Percentiles rank a stretch among this genome's conserved stretches.
Evolutionary conservation across 2,888 invertebrate species (phyloP).

Genomic region (Dasypogon diadema): DNA sequence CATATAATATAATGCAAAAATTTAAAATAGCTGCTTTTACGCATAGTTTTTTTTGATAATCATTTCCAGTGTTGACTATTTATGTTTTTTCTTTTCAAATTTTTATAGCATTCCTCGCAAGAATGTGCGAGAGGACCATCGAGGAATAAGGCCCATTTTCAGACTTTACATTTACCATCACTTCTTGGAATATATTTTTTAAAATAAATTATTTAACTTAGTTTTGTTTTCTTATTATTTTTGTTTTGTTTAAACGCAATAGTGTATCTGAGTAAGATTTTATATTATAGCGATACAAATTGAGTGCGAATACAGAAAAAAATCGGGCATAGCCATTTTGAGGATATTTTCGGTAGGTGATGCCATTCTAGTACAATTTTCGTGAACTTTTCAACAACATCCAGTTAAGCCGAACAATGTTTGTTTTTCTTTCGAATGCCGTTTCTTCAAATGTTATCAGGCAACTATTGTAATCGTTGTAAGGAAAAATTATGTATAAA

Average conservation of each 20-base stretch:
- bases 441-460: too few relatives aligned
- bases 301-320: constrained; percentile 2
- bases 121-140: constrained; percentile 79
- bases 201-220: constrained; percentile 39
- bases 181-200: constrained; percentile 45
- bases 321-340: constrained; percentile 39
- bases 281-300: constrained; percentile 24
- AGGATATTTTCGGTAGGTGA: neutral
- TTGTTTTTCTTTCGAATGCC: too few relatives aligned
- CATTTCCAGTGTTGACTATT: neutral
- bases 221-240: constrained; percentile 54
- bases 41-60: neutral
- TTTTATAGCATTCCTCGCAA: constrained; percentile 84
- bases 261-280: constrained; percentile 42
- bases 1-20: too few relatives aligned
- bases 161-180: constrained; percentile 44
- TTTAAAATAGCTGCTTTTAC: too few relatives aligned
- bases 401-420: too few relatives aligned
- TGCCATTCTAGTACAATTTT: neutral
- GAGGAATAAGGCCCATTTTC: constrained; percentile 60
- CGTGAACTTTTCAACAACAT: neutral
- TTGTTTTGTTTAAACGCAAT: constrained; percentile 42
- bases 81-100: constrained; percentile 60
- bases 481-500: too few relatives aligned
- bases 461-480: too few relatives aligned